These are phyloP conservation scores for Tapirus indicus DNA, from an alignment of 2,797 vertebrate genomes.

Conservation along the genomic window DNA sequence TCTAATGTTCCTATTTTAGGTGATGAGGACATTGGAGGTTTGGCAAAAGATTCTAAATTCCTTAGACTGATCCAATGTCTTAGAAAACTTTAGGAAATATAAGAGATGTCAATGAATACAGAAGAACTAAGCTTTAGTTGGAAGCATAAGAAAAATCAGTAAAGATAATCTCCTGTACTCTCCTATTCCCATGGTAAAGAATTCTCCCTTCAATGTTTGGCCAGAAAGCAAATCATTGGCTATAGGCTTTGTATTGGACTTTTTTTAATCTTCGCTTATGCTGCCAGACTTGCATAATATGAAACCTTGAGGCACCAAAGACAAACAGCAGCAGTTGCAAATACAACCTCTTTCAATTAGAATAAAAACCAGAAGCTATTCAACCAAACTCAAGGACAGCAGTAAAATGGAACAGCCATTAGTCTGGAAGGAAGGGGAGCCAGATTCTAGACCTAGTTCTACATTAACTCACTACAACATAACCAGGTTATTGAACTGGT, in stretches of 20 bases:
- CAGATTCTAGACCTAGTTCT: neutral
- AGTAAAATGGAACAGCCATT: neutral
- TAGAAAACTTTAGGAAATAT: neutral
- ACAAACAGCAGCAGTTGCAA: neutral
- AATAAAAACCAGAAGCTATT: neutral
- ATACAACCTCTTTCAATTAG: neutral
- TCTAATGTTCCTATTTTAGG: neutral
- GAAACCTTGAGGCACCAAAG: neutral
- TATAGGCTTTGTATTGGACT: neutral
- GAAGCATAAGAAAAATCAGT: slow-evolving; percentile 23
- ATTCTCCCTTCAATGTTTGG: neutral
- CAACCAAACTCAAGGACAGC: neutral
- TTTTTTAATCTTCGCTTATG: neutral
- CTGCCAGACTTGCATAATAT: neutral
- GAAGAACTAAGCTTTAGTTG: neutral
- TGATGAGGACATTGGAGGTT: neutral
- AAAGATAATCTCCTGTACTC: neutral
- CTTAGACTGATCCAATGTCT: neutral
- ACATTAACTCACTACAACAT: neutral
- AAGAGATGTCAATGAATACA: neutral
- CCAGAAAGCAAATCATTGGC: neutral
- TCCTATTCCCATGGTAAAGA: neutral
- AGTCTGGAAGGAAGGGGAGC: neutral
- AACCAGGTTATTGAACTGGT: neutral
- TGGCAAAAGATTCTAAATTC: neutral